phyloP scores from a whole-genome alignment of 2,888 invertebrate genomes.

The Euzophera pinguis region DNA sequence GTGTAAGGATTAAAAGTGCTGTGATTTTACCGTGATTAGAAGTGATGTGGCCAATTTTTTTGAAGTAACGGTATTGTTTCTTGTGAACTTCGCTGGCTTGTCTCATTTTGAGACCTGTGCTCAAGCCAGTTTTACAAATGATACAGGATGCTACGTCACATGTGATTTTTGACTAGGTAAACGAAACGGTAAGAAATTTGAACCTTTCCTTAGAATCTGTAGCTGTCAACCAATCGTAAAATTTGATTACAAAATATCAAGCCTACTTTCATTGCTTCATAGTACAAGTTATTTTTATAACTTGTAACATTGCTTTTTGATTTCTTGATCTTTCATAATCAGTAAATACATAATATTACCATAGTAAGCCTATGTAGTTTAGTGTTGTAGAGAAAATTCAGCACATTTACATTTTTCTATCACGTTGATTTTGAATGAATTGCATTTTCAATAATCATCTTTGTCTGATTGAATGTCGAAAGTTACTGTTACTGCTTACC shows the following conservation, averaged over 20 bases:
- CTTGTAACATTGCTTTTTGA: slow-evolving; percentile 1
- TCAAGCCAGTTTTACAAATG: slow-evolving; percentile 44
- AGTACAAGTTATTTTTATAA: slow-evolving; percentile 5
- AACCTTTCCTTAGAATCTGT: not conserved
- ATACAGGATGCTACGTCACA: slow-evolving; percentile 52
- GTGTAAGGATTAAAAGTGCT: slow-evolving; percentile 19
- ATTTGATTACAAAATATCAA: not conserved
- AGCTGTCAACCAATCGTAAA: not conserved
- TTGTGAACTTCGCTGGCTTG: slow-evolving; percentile 46
- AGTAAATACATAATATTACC: too few relatives aligned
- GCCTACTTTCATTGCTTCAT: slow-evolving; percentile 2
- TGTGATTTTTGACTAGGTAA: slow-evolving; percentile 35
- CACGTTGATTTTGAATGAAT: too few relatives aligned
- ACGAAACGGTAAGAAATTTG: slow-evolving; percentile 25
- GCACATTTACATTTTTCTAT: too few relatives aligned
- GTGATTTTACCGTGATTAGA: slow-evolving; percentile 24
- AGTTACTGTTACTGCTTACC: too few relatives aligned
- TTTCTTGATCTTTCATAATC: not conserved
- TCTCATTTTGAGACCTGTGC: slow-evolving; percentile 57
- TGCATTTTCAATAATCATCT: too few relatives aligned
- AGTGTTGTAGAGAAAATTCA: too few relatives aligned
- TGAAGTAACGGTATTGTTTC: slow-evolving; percentile 58
- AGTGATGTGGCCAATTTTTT: slow-evolving; percentile 41
- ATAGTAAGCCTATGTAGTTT: too few relatives aligned
- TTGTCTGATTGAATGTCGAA: too few relatives aligned